Evolutionary conservation across 2,797 vertebrate genomes (phyloP).

Genomic region (Leontocebus nigricollis): DNA sequence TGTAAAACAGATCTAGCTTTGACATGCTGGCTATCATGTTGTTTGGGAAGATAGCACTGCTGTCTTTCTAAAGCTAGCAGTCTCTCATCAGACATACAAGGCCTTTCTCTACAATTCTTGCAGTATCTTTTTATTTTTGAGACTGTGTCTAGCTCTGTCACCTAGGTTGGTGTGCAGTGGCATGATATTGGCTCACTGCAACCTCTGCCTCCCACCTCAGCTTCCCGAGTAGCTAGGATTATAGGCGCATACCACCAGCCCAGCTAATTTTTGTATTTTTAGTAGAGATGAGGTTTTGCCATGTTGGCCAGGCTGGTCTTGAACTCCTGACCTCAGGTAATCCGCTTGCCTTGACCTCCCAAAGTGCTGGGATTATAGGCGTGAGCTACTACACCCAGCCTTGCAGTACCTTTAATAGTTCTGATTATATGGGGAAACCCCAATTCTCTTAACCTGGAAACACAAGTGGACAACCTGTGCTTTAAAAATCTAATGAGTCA

Average conservation of each 20-base stretch:
- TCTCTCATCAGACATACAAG: not conserved
- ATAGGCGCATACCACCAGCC: not conserved
- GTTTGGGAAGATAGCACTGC: not conserved
- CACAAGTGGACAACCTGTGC: not conserved
- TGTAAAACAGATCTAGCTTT: not conserved
- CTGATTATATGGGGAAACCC: not conserved
- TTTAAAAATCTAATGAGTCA: not conserved
- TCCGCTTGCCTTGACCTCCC: not conserved
- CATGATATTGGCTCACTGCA: not conserved
- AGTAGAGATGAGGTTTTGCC: not conserved
- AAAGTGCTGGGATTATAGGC: not conserved
- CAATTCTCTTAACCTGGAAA: slow-evolving; percentile 17
- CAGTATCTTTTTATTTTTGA: not conserved
- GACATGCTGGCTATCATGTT: not conserved
- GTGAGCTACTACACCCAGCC: not conserved
- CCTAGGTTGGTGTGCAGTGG: not conserved
- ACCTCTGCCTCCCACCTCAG: not conserved
- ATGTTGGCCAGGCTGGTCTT: not conserved
- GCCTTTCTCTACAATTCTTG: not conserved
- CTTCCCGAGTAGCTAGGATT: not conserved
- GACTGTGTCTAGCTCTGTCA: not conserved
- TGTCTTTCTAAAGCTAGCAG: not conserved
- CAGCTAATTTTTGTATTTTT: not conserved
- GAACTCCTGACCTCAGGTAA: not conserved
- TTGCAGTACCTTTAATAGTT: not conserved